phyloP scores from a whole-genome alignment of 2,888 invertebrate species.

The Ormyrus rosae region DNA sequence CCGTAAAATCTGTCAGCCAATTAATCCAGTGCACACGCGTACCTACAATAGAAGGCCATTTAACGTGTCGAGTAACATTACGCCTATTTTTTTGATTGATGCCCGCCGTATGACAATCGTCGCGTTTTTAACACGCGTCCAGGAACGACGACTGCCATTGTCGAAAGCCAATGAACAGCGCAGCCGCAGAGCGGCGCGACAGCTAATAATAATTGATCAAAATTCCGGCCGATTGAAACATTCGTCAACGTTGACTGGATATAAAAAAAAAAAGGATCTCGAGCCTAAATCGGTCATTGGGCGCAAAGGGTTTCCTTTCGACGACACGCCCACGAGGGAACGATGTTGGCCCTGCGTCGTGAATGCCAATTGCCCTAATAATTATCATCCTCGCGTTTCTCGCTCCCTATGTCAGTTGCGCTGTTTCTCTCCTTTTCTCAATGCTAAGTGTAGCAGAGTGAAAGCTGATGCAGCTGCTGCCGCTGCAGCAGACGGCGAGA shows the following conservation, averaged over 20 bases:
- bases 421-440: conserved; percentile 36
- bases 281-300: conserved; percentile 26
- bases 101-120: conserved; percentile 15
- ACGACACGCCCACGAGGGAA: conserved; percentile 52
- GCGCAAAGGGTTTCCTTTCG: conserved; percentile 34
- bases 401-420: conserved; percentile 38
- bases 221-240: conserved; percentile 17
- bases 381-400: conserved; percentile 53
- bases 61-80: conserved; percentile 45
- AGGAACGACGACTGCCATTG: conserved; percentile 20
- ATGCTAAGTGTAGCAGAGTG: conserved; percentile 38
- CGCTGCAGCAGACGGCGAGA: conserved; percentile 29
- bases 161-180: not conserved
- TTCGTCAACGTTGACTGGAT: not conserved
- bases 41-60: conserved; percentile 28
- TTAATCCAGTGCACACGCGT: conserved; percentile 1
- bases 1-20: conserved; percentile 3
- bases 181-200: conserved; percentile 12
- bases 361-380: conserved; percentile 56
- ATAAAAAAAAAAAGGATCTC: conserved; percentile 13
- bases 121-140: not conserved
- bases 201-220: conserved; percentile 40
- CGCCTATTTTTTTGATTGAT: conserved; percentile 34
- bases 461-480: conserved; percentile 45
- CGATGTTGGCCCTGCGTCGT: conserved; percentile 22